phyloP scores from a whole-genome alignment of 2,113 vertebrate species.

The Paralichthys olivaceus region DNA sequence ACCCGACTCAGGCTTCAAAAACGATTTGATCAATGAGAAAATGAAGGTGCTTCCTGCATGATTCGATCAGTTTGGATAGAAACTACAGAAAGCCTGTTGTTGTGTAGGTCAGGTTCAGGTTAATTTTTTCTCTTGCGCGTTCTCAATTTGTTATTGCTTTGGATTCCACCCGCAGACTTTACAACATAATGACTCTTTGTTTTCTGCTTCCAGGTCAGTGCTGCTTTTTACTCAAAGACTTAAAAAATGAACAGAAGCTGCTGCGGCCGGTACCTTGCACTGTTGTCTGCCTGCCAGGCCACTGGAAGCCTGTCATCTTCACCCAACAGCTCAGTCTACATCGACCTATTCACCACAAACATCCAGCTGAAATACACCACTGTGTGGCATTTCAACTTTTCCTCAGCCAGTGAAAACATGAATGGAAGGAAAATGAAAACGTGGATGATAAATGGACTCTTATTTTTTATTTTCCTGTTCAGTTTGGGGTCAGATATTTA shows the following conservation, averaged over 20 bases:
- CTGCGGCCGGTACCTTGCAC: constrained; percentile 9
- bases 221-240: constrained; percentile 30
- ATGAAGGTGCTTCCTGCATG: too few relatives aligned
- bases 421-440: constrained; percentile 26
- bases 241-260: background rate
- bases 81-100: too few relatives aligned
- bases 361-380: constrained; percentile 13
- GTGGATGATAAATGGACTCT: constrained; percentile 2
- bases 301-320: constrained; percentile 22
- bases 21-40: too few relatives aligned
- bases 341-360: constrained; percentile 13
- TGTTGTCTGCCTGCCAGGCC: constrained; percentile 9
- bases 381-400: constrained; percentile 18
- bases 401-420: constrained; percentile 3
- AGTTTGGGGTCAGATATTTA: constrained; percentile 36
- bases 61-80: too few relatives aligned
- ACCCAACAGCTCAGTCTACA: constrained; percentile 40
- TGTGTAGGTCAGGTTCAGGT: too few relatives aligned
- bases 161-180: too few relatives aligned
- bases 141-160: too few relatives aligned
- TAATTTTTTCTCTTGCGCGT: too few relatives aligned
- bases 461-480: constrained; percentile 4
- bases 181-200: too few relatives aligned
- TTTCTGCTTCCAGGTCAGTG: constrained; percentile 7
- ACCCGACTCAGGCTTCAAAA: too few relatives aligned